Base-by-base conservation (phyloP, 2,888 invertebrate genomes). In the Oconnorella tubifera region DNA sequence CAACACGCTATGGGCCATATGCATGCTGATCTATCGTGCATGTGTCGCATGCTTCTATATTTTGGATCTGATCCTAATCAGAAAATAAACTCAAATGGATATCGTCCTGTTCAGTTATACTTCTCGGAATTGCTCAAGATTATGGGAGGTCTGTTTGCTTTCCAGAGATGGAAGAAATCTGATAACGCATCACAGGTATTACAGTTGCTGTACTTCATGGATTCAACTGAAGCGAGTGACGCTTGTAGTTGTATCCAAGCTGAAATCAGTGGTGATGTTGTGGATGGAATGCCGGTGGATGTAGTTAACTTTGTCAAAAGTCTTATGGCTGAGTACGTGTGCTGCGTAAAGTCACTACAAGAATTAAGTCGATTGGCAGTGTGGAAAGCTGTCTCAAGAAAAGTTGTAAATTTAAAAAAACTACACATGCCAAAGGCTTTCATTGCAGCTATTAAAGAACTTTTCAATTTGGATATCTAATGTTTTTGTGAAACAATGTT, bases 51-150 rank as follows among this genome's bases (percentile, higher is more conserved):
- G 25, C 63, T 78, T 25, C 64, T 78, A 4, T 72, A 73, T 51
- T 72, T 74, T 64, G 78, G 78, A 0, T 75, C 75, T 2, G 68
- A 76, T 59, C 75, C 75, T 0, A 71, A 65, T 28, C 33, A 23
- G 0, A 40, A 33, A 3, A n/a, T n/a, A n/a, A 55, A 58, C 27
- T 33, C 63, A 14, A 58, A 64, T 19, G 56, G 60, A 1, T 33
- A 49, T 19, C 65, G 61, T 6, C 66, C 70, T 1, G 59, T 70
- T n/a, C 33, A 64, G 27, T 61, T 64, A 33, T 70, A 70, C 62
- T 70, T 70, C 53, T 53, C 40, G 1, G 59, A 64, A 25, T 49
- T 70, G 31, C 57, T 66, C 53, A 53, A 63, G 25, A 48, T 63
- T 55, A 68, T 68, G 68, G 68, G 68, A 31, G 68, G 68, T 27